These are phyloP conservation scores for Scaptomyza flava DNA, from an alignment of 2,888 invertebrate species.

Conservation along the genomic window DNA sequence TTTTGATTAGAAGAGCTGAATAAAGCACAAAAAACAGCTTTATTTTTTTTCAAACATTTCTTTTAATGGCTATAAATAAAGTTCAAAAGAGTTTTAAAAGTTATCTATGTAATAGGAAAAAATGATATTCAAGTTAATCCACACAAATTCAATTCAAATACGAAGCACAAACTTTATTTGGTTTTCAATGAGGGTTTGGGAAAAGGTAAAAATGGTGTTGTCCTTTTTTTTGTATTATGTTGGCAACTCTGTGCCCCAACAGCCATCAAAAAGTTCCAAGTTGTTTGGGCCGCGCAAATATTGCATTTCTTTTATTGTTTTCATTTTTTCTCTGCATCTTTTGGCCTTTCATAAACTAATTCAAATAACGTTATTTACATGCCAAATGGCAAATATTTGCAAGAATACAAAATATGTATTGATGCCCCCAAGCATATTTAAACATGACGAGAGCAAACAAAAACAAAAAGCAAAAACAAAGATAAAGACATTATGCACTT, in stretches of 20 bases:
- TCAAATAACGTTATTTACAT: conserved; percentile 74
- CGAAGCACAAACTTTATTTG: conserved; percentile 17
- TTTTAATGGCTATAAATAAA: no score
- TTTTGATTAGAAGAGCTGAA: background rate
- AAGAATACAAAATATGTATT: conserved; percentile 69
- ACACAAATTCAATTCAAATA: conserved; percentile 38
- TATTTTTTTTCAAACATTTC: no score
- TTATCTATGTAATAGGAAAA: no score
- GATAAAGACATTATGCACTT: conserved; percentile 74
- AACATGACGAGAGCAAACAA: conserved; percentile 51
- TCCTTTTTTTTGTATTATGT: conserved; percentile 10
- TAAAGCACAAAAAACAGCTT: background rate
- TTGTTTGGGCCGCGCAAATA: conserved; percentile 54
- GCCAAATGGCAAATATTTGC: conserved; percentile 72
- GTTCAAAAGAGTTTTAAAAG: no score
- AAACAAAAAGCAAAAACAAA: conserved; percentile 36
- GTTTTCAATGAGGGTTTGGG: conserved; percentile 9
- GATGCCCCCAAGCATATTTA: conserved; percentile 73
- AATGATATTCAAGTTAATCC: no score
- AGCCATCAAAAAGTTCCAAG: conserved; percentile 47
- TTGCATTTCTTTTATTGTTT: conserved; percentile 44
- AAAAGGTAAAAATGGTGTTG: conserved; percentile 34
- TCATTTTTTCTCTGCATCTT: conserved; percentile 22
- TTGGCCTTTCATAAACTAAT: conserved; percentile 57
- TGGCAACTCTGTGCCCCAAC: conserved; percentile 18